Percentiles rank a stretch among this genome's conserved stretches.
Conservation (phyloP, 2,797 vertebrate species). For the Notamacropus eugenii region DNA sequence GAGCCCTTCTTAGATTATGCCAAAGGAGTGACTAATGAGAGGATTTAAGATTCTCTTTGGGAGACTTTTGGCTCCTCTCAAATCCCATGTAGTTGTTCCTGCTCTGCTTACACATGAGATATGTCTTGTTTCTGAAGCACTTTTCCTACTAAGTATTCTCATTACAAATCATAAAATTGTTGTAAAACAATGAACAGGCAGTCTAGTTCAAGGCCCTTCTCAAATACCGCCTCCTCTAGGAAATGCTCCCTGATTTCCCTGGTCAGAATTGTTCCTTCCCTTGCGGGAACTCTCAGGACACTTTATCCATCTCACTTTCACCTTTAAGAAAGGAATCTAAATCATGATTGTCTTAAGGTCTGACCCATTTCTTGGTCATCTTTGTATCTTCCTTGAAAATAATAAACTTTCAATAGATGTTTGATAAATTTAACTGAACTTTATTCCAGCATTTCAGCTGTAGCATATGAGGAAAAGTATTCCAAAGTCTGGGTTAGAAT, state of each 20-base stretch:
- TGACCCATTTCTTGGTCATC: neutral
- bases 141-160: neutral
- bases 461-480: slow-evolving; percentile 12
- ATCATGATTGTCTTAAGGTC: neutral
- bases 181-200: neutral
- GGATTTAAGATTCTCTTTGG: neutral
- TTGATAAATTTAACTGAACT: neutral
- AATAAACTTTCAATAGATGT: neutral
- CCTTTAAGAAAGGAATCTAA: neutral
- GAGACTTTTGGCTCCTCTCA: neutral
- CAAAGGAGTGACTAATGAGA: neutral
- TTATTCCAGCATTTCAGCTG: slow-evolving; percentile 61
- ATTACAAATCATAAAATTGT: neutral
- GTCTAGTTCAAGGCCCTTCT: neutral
- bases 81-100: neutral
- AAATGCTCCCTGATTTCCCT: neutral
- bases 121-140: neutral
- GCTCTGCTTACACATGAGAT: neutral
- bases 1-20: neutral
- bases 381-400: neutral
- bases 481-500: slow-evolving; percentile 31
- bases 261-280: neutral
- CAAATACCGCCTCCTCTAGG: neutral
- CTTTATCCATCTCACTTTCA: neutral
- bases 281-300: neutral